These are phyloP conservation scores for Halesus radiatus DNA, from an alignment of 1,140 invertebrate species.

Conservation along the genomic window DNA sequence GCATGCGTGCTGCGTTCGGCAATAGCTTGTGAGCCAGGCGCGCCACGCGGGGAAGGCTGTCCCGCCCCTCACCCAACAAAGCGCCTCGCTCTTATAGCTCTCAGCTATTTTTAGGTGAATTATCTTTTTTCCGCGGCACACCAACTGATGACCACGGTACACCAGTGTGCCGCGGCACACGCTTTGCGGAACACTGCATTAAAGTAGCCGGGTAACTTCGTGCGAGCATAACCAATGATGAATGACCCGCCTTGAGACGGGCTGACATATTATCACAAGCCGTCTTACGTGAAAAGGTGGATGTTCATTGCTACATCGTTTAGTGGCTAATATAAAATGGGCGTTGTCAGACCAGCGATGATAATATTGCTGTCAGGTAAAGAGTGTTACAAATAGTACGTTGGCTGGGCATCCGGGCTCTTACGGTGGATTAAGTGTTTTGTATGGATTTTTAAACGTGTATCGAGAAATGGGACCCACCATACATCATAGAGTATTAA, in stretches of 20 bases:
- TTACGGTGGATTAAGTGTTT: constrained; percentile 38
- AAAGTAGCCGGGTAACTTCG: too few relatives aligned
- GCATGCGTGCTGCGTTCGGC: too few relatives aligned
- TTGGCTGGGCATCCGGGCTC: constrained; percentile 23
- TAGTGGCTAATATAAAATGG: not conserved
- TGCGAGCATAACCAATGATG: not conserved
- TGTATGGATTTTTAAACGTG: constrained; percentile 32
- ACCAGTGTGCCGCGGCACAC: constrained; percentile 28
- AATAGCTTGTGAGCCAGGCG: too few relatives aligned
- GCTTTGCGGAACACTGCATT: not conserved
- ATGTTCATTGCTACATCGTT: not conserved
- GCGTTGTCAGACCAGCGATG: constrained; percentile 23
- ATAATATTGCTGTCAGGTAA: constrained; percentile 27
- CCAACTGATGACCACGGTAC: constrained; percentile 22
- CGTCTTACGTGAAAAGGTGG: constrained; percentile 13
- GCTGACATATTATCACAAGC: constrained; percentile 12
- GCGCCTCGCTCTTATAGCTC: too few relatives aligned
- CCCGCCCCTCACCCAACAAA: too few relatives aligned
- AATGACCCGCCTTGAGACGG: constrained; percentile 1
- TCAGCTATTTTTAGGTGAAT: too few relatives aligned
- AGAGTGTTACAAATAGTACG: constrained; percentile 27
- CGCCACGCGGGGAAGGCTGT: too few relatives aligned
- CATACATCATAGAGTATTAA: constrained; percentile 49
- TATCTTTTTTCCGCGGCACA: constrained; percentile 17
- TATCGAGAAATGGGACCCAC: constrained; percentile 42